A percentile compares a stretch with the other conserved stretches of the same genome.
phyloP scores from a whole-genome alignment of 2,888 invertebrate genomes.

The Halictus ligatus region DNA sequence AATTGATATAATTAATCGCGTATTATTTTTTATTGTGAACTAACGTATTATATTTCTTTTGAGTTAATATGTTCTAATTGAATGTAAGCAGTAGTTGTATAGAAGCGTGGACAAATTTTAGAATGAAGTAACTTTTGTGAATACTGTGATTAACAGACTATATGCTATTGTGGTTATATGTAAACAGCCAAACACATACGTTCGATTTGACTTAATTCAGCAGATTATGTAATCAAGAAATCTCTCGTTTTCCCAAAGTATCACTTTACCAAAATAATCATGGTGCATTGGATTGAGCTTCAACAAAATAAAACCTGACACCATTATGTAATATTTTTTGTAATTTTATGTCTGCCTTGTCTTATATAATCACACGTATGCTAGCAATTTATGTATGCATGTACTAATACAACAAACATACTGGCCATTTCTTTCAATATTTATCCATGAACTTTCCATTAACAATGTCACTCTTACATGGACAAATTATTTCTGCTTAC shows the following conservation, averaged over 20 bases:
- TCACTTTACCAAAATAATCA: not conserved
- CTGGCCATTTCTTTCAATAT: not conserved
- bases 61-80: not conserved
- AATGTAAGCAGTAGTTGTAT: constrained; percentile 6
- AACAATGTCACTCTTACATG: not conserved
- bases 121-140: not conserved
- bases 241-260: not conserved
- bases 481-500: constrained; percentile 14
- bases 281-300: not conserved
- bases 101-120: not conserved
- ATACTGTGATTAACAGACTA: not conserved
- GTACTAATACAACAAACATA: not conserved
- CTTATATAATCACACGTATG: constrained; percentile 1
- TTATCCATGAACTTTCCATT: not conserved
- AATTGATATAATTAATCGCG: not conserved
- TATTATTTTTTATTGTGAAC: not conserved
- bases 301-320: constrained; percentile 10
- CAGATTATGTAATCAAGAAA: not conserved
- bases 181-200: not conserved
- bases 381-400: not conserved
- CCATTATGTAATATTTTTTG: constrained; percentile 26
- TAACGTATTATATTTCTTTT: constrained; percentile 4
- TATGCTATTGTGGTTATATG: not conserved
- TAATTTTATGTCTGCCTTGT: constrained; percentile 10
- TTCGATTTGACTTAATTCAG: not conserved